phyloP scores from a whole-genome alignment of 2,797 vertebrate genomes.

The Macrochelys suwanniensis region DNA sequence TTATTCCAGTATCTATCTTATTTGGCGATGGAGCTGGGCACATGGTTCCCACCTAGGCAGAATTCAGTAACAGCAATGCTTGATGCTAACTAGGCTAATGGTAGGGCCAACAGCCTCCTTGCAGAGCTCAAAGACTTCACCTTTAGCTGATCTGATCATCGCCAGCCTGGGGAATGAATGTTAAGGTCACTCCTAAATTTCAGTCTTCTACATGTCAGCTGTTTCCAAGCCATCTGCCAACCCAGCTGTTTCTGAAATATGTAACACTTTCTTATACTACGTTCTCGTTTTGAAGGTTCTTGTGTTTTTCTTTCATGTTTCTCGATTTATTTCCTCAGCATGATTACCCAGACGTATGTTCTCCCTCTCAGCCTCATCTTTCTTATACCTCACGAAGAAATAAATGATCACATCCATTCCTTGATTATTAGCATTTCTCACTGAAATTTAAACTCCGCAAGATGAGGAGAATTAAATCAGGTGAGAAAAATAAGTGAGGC shows the following conservation, averaged over 20 bases:
- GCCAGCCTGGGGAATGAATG: neutral
- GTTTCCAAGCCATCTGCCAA: constrained; percentile 55
- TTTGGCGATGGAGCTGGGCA: neutral
- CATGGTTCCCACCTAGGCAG: neutral
- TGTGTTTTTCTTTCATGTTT: neutral
- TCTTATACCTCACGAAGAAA: neutral
- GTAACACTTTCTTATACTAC: constrained; percentile 5
- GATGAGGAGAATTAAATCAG: neutral
- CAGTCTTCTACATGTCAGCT: constrained; percentile 37
- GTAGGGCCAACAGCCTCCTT: neutral
- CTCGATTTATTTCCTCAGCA: constrained; percentile 15
- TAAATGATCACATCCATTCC: fast-evolving
- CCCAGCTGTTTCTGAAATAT: constrained; percentile 49
- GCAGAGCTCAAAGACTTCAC: neutral
- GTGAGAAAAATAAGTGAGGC: neutral
- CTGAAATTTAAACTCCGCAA: neutral
- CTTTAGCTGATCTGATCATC: neutral
- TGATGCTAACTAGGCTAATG: neutral
- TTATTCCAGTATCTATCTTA: neutral
- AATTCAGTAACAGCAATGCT: neutral
- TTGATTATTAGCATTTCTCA: neutral
- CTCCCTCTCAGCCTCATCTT: neutral
- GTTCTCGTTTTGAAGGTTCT: neutral
- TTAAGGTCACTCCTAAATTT: constrained; percentile 28
- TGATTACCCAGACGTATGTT: neutral